Conservation (phyloP, 1,140 invertebrate genomes). For the Ostrea denselamellosa region DNA sequence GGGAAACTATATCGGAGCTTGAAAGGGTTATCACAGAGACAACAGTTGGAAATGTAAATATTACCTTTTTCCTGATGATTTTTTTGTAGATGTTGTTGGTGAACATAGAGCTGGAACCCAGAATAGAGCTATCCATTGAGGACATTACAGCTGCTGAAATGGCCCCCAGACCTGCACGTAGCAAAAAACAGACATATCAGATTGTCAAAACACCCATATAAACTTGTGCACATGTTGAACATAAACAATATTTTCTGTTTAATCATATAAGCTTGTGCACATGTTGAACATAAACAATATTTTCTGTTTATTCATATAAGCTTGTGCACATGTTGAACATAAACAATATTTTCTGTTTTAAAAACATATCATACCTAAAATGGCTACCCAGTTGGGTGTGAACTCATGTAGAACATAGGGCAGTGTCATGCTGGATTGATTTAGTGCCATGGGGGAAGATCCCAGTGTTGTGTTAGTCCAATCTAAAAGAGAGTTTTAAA, state of each 20-base stretch:
- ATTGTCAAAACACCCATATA: background rate
- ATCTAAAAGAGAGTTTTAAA: conserved; percentile 61
- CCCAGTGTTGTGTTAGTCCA: conserved; percentile 72
- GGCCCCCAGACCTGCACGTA: conserved; percentile 70
- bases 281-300: too few relatives aligned
- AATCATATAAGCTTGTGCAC: too few relatives aligned
- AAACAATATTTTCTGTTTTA: background rate
- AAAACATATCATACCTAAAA: conserved; percentile 66
- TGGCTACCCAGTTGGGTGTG: conserved; percentile 68
- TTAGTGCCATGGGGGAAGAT: conserved; percentile 63
- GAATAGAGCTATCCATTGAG: conserved; percentile 75
- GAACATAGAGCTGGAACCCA: conserved; percentile 76
- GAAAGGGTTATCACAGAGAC: too few relatives aligned
- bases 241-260: too few relatives aligned
- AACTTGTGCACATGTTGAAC: background rate
- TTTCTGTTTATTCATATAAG: too few relatives aligned
- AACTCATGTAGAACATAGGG: conserved; percentile 73
- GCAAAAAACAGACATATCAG: background rate
- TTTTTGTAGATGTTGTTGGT: conserved; percentile 74
- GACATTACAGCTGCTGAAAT: conserved; percentile 77
- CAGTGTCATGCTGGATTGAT: conserved; percentile 67
- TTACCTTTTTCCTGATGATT: conserved; percentile 64
- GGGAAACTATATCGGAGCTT: too few relatives aligned
- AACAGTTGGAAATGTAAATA: too few relatives aligned
- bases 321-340: background rate